Percentiles rank a stretch among this genome's conserved stretches.
These are phyloP conservation scores for Cephus spinipes DNA, from an alignment of 2,888 invertebrate species.

Conservation along the genomic window DNA sequence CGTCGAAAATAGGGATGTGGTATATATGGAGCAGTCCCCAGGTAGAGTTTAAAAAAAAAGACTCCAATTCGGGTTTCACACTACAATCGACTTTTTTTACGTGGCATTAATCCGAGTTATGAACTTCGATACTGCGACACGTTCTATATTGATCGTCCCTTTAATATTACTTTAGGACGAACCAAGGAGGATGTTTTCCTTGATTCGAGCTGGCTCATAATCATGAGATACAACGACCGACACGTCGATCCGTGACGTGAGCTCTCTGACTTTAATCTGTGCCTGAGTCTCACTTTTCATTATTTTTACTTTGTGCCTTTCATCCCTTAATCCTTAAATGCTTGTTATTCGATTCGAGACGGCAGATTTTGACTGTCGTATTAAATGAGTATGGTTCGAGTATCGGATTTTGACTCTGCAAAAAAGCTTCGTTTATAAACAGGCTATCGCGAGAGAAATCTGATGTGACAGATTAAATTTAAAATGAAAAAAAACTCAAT, in stretches of 20 bases:
- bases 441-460: conserved; percentile 28
- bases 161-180: background rate
- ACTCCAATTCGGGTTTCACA: background rate
- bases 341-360: conserved; percentile 27
- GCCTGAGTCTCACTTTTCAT: conserved; percentile 46
- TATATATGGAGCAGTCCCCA: background rate
- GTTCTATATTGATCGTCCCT: conserved; percentile 4
- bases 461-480: background rate
- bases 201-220: background rate
- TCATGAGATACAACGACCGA: conserved; percentile 8
- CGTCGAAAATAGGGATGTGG: background rate
- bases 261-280: conserved; percentile 27
- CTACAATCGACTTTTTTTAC: background rate
- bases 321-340: conserved; percentile 32
- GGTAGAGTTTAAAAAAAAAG: background rate
- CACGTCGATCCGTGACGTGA: background rate
- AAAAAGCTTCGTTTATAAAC: background rate
- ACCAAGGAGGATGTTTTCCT: background rate
- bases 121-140: background rate
- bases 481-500: conserved; percentile 43
- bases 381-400: conserved; percentile 42
- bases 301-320: conserved; percentile 61
- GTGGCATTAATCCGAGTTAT: background rate
- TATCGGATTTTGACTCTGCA: conserved; percentile 35
- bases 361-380: conserved; percentile 20